Percentiles rank a stretch among this genome's conserved stretches.
These are phyloP conservation scores for Mormyrus iriodes DNA, from an alignment of 2,113 vertebrate species.

Conservation along the genomic window DNA sequence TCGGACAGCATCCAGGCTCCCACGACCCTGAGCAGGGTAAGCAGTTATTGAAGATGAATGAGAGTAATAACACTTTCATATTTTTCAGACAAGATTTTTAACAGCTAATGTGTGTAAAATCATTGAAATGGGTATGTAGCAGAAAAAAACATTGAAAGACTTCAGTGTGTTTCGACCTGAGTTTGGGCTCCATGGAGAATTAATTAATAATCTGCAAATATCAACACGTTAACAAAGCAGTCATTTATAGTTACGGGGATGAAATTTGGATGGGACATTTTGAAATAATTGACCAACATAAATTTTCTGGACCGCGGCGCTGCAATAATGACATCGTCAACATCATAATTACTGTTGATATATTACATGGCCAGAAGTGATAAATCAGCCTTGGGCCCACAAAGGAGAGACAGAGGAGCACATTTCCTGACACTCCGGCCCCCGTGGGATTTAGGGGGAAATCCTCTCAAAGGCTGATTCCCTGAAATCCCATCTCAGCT, in stretches of 20 bases:
- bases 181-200: background rate
- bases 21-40: background rate
- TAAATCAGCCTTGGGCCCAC: background rate
- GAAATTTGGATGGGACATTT: background rate
- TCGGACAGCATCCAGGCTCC: background rate
- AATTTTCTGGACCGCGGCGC: background rate
- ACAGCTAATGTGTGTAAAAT: background rate
- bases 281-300: background rate
- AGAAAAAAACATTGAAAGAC: background rate
- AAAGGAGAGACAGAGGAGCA: background rate
- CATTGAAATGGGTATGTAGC: background rate
- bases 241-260: background rate
- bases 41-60: background rate
- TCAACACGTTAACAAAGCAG: background rate
- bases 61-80: background rate
- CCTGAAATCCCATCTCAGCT: constrained; percentile 10
- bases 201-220: background rate
- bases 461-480: constrained; percentile 11
- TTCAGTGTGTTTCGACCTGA: background rate
- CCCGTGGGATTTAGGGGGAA: constrained; percentile 13
- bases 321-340: constrained; percentile 1
- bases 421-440: background rate
- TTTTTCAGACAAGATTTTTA: background rate
- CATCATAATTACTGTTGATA: background rate
- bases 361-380: background rate